Percentiles rank a stretch among this genome's conserved stretches.
These are phyloP conservation scores for Cyclopterus lumpus DNA, from an alignment of 2,797 vertebrate species.

Conservation along the genomic window DNA sequence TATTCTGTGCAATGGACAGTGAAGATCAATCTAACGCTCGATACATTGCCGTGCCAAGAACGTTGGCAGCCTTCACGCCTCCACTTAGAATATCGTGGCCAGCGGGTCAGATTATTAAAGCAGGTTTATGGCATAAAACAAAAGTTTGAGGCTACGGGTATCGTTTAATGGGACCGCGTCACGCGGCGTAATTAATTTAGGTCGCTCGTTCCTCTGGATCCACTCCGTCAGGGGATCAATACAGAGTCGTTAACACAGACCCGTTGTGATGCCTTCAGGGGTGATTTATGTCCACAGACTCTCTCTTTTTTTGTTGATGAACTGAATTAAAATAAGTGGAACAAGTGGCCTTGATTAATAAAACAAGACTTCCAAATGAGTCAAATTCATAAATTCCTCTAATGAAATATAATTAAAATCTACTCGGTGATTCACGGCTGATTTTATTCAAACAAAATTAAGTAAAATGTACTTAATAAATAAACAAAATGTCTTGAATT, in stretches of 20 bases:
- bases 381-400: no score
- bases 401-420: no score
- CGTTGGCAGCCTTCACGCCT: slow-evolving; percentile 31
- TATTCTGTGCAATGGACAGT: slow-evolving; percentile 48
- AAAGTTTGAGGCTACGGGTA: slow-evolving; percentile 10
- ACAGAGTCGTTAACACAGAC: neutral
- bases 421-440: no score
- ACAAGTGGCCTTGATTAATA: neutral
- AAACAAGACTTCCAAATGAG: no score
- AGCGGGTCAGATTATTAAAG: slow-evolving; percentile 47
- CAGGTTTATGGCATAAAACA: slow-evolving; percentile 14
- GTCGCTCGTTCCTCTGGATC: slow-evolving; percentile 13
- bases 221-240: slow-evolving; percentile 7
- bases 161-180: slow-evolving; percentile 16
- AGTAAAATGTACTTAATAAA: no score
- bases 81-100: no score
- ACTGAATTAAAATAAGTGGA: slow-evolving; percentile 15
- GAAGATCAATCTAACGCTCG: slow-evolving; percentile 64
- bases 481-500: no score
- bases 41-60: slow-evolving; percentile 52
- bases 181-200: slow-evolving; percentile 1
- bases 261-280: neutral
- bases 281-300: neutral
- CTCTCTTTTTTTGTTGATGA: neutral
- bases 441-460: no score